These are phyloP conservation scores for Tortricodes alternella DNA, from an alignment of 2,888 invertebrate genomes.

Conservation along the genomic window DNA sequence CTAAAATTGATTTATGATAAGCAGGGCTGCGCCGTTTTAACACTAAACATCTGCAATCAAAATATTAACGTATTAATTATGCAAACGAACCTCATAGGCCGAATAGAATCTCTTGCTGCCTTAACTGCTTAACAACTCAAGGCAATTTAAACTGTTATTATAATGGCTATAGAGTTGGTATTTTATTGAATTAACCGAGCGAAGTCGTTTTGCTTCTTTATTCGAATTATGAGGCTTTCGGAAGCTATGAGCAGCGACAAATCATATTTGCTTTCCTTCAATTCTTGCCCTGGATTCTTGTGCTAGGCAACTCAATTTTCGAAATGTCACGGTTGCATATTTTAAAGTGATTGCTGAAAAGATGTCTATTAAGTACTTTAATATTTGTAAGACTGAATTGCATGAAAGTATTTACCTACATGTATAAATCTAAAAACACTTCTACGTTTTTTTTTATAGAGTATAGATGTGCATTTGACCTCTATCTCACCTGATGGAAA, in stretches of 20 bases:
- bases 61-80: constrained; percentile 45
- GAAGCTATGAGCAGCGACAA: constrained; percentile 38
- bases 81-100: constrained; percentile 40
- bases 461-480: no score
- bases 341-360: no score
- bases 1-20: constrained; percentile 33
- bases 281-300: constrained; percentile 1
- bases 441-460: no score
- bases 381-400: no score
- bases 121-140: neutral
- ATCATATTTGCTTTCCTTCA: constrained; percentile 40
- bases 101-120: constrained; percentile 15
- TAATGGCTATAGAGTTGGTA: constrained; percentile 20
- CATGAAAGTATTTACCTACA: no score
- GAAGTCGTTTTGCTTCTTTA: constrained; percentile 34
- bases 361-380: no score
- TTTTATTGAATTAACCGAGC: constrained; percentile 29
- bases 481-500: no score
- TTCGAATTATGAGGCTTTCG: constrained; percentile 35
- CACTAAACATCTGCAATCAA: constrained; percentile 43
- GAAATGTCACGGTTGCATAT: constrained; percentile 30
- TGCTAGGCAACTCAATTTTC: constrained; percentile 1
- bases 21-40: constrained; percentile 30
- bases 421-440: no score
- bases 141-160: neutral